Evolutionary conservation across 2,113 vertebrate genomes (phyloP).

Genomic region (Orientallactaga bullata): DNA sequence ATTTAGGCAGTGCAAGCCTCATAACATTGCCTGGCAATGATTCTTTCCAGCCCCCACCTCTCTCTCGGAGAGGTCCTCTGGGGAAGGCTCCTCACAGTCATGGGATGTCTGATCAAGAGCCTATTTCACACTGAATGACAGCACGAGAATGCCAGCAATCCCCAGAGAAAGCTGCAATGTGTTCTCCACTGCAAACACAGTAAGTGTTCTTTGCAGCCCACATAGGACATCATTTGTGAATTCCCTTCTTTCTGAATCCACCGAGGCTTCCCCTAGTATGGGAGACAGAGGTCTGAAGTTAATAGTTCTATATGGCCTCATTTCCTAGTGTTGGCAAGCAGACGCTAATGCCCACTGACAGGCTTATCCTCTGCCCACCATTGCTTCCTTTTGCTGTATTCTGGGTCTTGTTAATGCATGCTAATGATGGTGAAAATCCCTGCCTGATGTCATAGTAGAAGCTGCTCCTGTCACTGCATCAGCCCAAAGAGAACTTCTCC

Average conservation of each 20-base stretch:
- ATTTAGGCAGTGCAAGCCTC: slow-evolving; percentile 55
- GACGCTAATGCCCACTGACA: not conserved
- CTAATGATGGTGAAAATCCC: not conserved
- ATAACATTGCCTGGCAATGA: not conserved
- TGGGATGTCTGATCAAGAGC: slow-evolving; percentile 62
- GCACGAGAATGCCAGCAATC: slow-evolving; percentile 53
- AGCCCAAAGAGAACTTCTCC: slow-evolving; percentile 29
- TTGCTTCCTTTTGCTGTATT: not conserved
- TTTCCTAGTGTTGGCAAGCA: not conserved
- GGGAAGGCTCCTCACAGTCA: slow-evolving; percentile 81
- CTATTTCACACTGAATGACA: slow-evolving; percentile 72
- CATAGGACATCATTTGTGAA: slow-evolving; percentile 39
- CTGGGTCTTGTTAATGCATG: not conserved
- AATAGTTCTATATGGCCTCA: not conserved
- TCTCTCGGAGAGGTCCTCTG: slow-evolving; percentile 75
- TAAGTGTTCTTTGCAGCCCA: not conserved
- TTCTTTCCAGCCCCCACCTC: slow-evolving; percentile 55
- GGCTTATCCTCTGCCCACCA: not conserved
- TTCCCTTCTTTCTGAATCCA: slow-evolving; percentile 44
- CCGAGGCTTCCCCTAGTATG: not conserved
- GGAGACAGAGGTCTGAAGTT: slow-evolving; percentile 48
- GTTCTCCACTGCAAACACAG: slow-evolving; percentile 70
- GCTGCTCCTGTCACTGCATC: not conserved
- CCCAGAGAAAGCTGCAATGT: slow-evolving; percentile 74
- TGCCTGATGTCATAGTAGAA: not conserved